These are phyloP conservation scores for Crotalus viridis DNA, from an alignment of 2,113 vertebrate species.

Conservation along the genomic window DNA sequence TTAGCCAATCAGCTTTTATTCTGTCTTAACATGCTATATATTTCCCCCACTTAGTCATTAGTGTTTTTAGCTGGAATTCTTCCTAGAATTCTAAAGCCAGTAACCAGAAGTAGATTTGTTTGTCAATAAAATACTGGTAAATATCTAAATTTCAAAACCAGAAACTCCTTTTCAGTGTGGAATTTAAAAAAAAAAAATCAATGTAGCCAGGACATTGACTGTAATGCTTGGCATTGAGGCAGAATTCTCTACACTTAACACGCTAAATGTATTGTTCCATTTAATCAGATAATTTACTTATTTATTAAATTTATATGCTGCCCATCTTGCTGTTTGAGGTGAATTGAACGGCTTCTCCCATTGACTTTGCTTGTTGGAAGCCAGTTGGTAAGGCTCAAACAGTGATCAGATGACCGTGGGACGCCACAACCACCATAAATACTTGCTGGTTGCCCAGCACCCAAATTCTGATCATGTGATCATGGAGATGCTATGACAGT, in stretches of 20 bases:
- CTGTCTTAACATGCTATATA: neutral
- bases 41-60: neutral
- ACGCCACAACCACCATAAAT: neutral
- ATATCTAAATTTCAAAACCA: neutral
- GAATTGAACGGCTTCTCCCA: neutral
- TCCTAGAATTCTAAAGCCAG: neutral
- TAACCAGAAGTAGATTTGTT: neutral
- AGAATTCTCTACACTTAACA: neutral
- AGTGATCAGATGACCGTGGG: neutral
- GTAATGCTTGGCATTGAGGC: neutral
- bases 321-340: neutral
- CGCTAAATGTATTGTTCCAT: neutral
- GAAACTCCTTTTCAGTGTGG: neutral
- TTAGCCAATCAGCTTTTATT: constrained; percentile 22
- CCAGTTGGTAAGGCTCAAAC: neutral
- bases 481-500: neutral
- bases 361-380: neutral
- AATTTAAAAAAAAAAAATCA: neutral
- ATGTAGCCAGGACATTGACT: too few species aligned
- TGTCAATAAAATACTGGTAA: neutral
- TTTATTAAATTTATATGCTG: neutral
- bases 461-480: neutral
- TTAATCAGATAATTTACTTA: neutral
- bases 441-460: neutral
- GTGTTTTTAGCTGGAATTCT: neutral